Base-by-base conservation (phyloP, 1,140 invertebrate genomes). In the Aphaenogaster rudis region DNA sequence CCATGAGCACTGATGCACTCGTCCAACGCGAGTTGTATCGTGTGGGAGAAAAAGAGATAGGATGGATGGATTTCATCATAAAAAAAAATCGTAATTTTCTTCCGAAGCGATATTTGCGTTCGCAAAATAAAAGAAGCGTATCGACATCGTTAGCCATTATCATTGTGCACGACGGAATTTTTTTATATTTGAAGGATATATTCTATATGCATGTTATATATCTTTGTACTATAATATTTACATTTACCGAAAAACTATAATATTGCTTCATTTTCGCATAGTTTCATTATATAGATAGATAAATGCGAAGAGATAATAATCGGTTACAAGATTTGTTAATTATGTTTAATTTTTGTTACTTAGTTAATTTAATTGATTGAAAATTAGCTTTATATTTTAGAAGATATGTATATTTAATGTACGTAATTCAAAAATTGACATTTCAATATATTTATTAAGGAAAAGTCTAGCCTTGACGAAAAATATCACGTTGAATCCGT, bases 1-100 rank as follows among this genome's bases (percentile, higher is more conserved):
- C 80, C 63, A 71, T 45, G 80, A 74, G 80, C 54, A 42, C 17
- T 48, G 54, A 61, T 81, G 48, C 54, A 21, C 54, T 50, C n/a
- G 67, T 45, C 11, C n/a, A 28, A 48, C 17, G 80, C 21, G 28
- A 82, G 39, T 57, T 72, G 39, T 52, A 48, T 6, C 67, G 54
- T 15, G 71, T 4, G 28, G 48, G 28, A 59, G 61, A 36, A 17
- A 64, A 5, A 36, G 36, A 67, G 63, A 67, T 3, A 15, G 33
- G 8, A 39, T 28, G 57, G 7, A n/a, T 80, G 9, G 45, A 54
- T 67, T 33, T 21, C 6, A 54, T 48, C 52, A 54, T 48, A 21
- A 81, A 81, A 81, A 81, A 81, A 61, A 59, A 39, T 61, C 28
- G 6, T 36, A 28, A 57, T 74, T 59, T 33, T 33, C 54, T 59